A percentile compares a stretch with the other conserved stretches of the same genome.
Conservation (phyloP, 1,140 invertebrate genomes). For the Nymphalis io region DNA sequence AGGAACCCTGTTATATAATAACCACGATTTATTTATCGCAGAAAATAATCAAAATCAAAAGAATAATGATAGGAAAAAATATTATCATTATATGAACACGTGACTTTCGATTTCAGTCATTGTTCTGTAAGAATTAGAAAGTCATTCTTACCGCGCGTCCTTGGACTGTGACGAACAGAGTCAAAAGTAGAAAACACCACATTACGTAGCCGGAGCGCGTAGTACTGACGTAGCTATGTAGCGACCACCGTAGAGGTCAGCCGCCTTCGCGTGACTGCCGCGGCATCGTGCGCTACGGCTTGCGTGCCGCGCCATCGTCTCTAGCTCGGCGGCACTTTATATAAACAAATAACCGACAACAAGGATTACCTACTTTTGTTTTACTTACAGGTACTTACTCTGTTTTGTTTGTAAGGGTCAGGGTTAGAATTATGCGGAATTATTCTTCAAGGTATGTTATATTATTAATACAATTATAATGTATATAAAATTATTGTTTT, state of each 20-base stretch:
- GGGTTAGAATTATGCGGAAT: conserved; percentile 25
- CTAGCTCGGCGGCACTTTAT: conserved; percentile 55
- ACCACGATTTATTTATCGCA: not conserved
- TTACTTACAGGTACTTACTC: conserved; percentile 38
- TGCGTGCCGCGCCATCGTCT: conserved; percentile 48
- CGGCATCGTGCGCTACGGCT: conserved; percentile 46
- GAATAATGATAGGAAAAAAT: not conserved
- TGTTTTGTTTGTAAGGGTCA: conserved; percentile 46
- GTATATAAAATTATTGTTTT: no score
- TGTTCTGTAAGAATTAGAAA: conserved; percentile 38
- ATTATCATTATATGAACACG: not conserved
- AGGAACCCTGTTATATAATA: not conserved
- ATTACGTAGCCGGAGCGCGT: conserved; percentile 61
- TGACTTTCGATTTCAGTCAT: conserved; percentile 15
- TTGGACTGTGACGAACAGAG: conserved; percentile 68
- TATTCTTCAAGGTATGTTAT: not conserved
- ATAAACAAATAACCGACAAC: conserved; percentile 75
- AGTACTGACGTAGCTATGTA: conserved; percentile 47
- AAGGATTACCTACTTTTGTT: conserved; percentile 58
- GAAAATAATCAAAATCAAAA: not conserved
- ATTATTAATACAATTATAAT: not conserved
- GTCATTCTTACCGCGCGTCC: conserved; percentile 73
- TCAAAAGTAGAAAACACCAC: conserved; percentile 68
- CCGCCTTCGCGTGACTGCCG: conserved; percentile 71
- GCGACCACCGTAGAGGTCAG: conserved; percentile 49